A percentile compares a stretch with the other conserved stretches of the same genome.
These are phyloP conservation scores for Fopius arisanus DNA, from an alignment of 1,140 invertebrate genomes.

Conservation along the genomic window DNA sequence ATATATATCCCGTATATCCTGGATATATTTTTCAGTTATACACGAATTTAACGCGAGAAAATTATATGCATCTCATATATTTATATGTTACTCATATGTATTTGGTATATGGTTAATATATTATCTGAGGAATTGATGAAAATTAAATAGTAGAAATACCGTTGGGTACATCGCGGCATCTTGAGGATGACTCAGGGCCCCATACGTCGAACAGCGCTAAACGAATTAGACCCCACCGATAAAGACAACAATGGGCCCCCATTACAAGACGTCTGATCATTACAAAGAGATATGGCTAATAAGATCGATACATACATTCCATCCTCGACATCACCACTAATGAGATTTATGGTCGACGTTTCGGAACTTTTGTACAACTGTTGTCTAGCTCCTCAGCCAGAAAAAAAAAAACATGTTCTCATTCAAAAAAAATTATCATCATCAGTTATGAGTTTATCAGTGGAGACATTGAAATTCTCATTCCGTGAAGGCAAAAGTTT, in stretches of 20 bases:
- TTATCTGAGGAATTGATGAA: background rate
- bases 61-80: no score
- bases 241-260: conserved; percentile 11
- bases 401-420: background rate
- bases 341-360: conserved; percentile 5
- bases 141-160: background rate
- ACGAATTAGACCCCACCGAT: conserved; percentile 14
- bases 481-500: no score
- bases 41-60: no score
- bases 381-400: background rate
- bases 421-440: no score
- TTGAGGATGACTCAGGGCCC: background rate
- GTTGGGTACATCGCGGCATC: background rate
- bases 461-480: no score
- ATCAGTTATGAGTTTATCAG: no score
- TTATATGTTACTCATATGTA: no score
- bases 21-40: no score
- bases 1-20: no score
- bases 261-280: conserved; percentile 32
- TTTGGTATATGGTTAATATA: no score
- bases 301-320: conserved; percentile 43
- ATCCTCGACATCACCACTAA: conserved; percentile 17
- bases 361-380: background rate
- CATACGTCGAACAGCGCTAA: background rate
- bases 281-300: conserved; percentile 32